These are phyloP conservation scores for Leuctra nigra DNA, from an alignment of 2,888 invertebrate species.

Conservation along the genomic window DNA sequence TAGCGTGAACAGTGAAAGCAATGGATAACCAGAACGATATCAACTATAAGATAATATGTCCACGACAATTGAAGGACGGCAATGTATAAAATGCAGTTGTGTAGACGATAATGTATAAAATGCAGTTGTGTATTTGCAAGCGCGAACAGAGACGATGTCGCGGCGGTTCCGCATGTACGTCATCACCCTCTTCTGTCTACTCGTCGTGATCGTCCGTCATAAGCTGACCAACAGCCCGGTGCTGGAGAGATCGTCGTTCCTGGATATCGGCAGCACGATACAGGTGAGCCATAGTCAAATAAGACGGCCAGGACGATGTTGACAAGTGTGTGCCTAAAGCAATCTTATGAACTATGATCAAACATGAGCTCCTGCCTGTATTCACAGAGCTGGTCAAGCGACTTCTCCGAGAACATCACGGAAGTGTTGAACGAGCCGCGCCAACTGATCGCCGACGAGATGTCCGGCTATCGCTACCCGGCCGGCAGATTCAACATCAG, in stretches of 20 bases:
- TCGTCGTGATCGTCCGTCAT: slow-evolving; percentile 32
- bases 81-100: too few relatives aligned
- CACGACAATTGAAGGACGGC: too few relatives aligned
- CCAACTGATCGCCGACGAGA: slow-evolving; percentile 47
- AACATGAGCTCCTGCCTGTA: not conserved
- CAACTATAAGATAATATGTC: too few relatives aligned
- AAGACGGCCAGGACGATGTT: too few relatives aligned
- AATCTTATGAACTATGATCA: too few relatives aligned
- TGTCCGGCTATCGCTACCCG: slow-evolving; percentile 55
- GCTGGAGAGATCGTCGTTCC: slow-evolving; percentile 29
- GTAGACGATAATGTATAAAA: too few relatives aligned
- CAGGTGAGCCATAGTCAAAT: too few relatives aligned
- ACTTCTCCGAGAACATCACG: slow-evolving; percentile 29
- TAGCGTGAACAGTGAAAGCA: too few relatives aligned
- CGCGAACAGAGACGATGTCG: slow-evolving; percentile 19
- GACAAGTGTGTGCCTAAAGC: too few relatives aligned
- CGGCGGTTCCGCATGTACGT: slow-evolving; percentile 25
- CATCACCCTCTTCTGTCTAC: slow-evolving; percentile 30
- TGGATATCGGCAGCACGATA: slow-evolving; percentile 32
- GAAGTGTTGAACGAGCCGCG: slow-evolving; percentile 47
- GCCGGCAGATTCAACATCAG: slow-evolving; percentile 46
- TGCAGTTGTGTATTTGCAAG: too few relatives aligned
- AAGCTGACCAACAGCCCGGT: slow-evolving; percentile 30
- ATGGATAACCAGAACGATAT: too few relatives aligned
- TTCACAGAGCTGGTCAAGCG: slow-evolving; percentile 32